Percentiles rank a stretch among this genome's conserved stretches.
phyloP scores from a whole-genome alignment of 2,797 vertebrate genomes.

The Gambusia yucatana region DNA sequence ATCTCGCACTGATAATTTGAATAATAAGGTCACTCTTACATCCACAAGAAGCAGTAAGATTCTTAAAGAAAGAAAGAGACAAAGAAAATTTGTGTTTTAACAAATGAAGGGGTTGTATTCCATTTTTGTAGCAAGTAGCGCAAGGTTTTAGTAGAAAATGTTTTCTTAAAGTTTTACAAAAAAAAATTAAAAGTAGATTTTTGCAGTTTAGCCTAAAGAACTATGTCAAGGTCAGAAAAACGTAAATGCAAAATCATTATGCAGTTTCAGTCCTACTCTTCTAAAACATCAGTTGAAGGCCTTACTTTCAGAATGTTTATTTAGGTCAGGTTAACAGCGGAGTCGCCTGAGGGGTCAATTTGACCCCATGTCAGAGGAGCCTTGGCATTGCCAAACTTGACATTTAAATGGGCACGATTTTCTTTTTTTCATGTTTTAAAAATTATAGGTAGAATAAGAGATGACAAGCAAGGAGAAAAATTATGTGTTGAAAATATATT shows the following conservation, averaged over 20 bases:
- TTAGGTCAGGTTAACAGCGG: neutral
- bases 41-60: neutral
- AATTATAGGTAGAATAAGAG: neutral
- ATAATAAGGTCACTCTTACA: neutral
- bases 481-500: neutral
- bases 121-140: neutral
- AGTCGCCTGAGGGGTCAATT: neutral
- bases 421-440: neutral
- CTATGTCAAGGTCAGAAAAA: neutral
- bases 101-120: neutral
- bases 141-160: neutral
- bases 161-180: neutral
- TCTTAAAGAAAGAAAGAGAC: neutral
- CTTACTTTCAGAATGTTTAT: neutral
- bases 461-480: neutral
- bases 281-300: neutral
- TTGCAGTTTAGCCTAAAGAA: neutral
- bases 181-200: neutral
- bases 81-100: neutral
- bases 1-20: neutral
- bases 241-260: neutral
- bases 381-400: neutral
- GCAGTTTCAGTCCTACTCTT: neutral
- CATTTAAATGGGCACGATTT: neutral
- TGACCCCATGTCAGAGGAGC: neutral